Conservation (phyloP, 2,797 vertebrate genomes). For the Cuculus canorus region DNA sequence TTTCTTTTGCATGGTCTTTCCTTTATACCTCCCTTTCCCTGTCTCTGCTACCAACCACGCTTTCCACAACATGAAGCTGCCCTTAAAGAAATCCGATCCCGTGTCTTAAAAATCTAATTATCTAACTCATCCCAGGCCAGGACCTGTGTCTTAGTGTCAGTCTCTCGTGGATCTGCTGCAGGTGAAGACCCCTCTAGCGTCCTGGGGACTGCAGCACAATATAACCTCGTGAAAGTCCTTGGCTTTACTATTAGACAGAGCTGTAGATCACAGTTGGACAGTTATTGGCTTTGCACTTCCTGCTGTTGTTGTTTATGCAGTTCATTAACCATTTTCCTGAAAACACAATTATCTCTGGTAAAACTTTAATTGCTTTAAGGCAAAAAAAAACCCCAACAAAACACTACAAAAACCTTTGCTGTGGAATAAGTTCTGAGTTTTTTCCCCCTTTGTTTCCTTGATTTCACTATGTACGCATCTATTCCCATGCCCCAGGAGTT, state of each 20-base stretch:
- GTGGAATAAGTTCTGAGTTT: slow-evolving; percentile 21
- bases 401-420: not conserved
- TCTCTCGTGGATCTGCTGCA: not conserved
- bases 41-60: not conserved
- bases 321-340: slow-evolving; percentile 69
- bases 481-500: not conserved
- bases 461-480: not conserved
- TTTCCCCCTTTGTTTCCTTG: not conserved
- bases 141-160: not conserved
- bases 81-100: not conserved
- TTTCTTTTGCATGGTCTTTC: not conserved
- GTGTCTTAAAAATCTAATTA: not conserved
- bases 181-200: not conserved
- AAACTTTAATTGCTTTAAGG: slow-evolving; percentile 45
- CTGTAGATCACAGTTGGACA: slow-evolving; percentile 56
- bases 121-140: not conserved
- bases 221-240: slow-evolving; percentile 46
- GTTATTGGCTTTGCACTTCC: slow-evolving; percentile 62
- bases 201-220: not conserved
- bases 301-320: slow-evolving; percentile 63
- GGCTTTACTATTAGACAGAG: slow-evolving; percentile 52
- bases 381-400: not conserved
- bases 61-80: not conserved
- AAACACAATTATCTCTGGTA: slow-evolving; percentile 68
- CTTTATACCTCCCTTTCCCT: not conserved